Evolutionary conservation across 2,797 vertebrate genomes (phyloP).

Genomic region (Melanotaenia trifasciata): DNA sequence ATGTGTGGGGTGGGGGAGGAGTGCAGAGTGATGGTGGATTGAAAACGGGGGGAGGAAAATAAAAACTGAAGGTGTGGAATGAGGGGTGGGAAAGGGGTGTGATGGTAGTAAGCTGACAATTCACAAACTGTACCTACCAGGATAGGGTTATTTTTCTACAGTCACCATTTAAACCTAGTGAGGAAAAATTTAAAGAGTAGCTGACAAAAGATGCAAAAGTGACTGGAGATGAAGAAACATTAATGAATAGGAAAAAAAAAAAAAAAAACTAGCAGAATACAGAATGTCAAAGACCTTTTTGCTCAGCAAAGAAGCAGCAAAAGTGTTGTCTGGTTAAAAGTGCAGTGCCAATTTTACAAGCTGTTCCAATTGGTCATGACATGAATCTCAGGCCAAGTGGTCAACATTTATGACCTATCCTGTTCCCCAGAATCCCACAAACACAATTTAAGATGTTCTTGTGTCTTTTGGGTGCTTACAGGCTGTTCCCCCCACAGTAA

Average conservation of each 20-base stretch:
- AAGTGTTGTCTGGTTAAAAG: not conserved
- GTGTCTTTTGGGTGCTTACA: not conserved
- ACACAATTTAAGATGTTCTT: not conserved
- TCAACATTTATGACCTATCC: not conserved
- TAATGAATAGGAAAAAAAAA: slow-evolving; percentile 65
- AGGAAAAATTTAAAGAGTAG: slow-evolving; percentile 87
- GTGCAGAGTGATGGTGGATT: slow-evolving; percentile 28
- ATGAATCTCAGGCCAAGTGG: not conserved
- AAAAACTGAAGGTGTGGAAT: not conserved
- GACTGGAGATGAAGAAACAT: slow-evolving; percentile 79
- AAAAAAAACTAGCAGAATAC: slow-evolving; percentile 66
- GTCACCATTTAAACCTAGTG: slow-evolving; percentile 90
- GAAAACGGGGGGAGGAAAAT: slow-evolving; percentile 16
- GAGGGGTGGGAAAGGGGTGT: slow-evolving; percentile 6
- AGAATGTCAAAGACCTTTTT: slow-evolving; percentile 60
- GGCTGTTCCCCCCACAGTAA: slow-evolving; percentile 3
- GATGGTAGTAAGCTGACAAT: slow-evolving; percentile 74
- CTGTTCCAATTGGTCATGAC: not conserved
- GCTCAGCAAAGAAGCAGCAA: slow-evolving; percentile 40
- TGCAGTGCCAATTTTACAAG: not conserved
- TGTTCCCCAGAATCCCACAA: not conserved
- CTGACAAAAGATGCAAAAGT: slow-evolving; percentile 84
- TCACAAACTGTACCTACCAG: slow-evolving; percentile 87
- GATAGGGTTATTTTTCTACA: slow-evolving; percentile 87
- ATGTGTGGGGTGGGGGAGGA: slow-evolving; percentile 16